Base-by-base conservation (phyloP, 2,888 invertebrate genomes). In the Cephus rjabovi region DNA sequence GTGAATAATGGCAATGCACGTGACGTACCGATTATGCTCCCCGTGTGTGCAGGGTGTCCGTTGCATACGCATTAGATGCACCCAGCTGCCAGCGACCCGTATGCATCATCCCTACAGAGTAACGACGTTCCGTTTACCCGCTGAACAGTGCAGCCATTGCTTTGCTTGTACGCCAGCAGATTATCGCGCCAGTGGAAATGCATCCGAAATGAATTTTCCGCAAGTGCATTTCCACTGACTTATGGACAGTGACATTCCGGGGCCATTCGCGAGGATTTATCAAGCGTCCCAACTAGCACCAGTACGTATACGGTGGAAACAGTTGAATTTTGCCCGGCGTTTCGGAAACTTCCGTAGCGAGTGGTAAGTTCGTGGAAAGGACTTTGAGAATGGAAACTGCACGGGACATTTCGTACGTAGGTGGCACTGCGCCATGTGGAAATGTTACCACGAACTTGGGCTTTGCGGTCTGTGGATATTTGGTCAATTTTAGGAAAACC, bases 81-180 rank as follows among this genome's bases (percentile, higher is more conserved):
- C 23, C 81, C 75, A 73, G 75, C 79, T 79, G 79, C 75, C 79
- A 75, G 77, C 78, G 82, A 82, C 80, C 84, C 80, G 81, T 79
- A 84, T 83, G 80, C 79, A 86, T 85, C 86, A 85, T 83, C 75
- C 81, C 74, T 86, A 85, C 1, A 23, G 56, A 23, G 56, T 56
- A 56, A 56, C 56, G 56, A 56, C 56, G 56, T 23, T 56, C 15
- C 56, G 56, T 56, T 56, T 56, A 56, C 56, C 23, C 56, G 23
- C 4, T 6, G 56, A 56, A 9, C 56, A 23, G 23, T 23, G 56
- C 56, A 23, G 23, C 23, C 56, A 9, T 56, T 56, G 56, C 9
- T 9, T 23, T 23, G 9, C 56, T 9, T 9, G 23, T 56, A 1
- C 1, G 56, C 23, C 9, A 23, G 9, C 6, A 56, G 56, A 56